Evolutionary conservation across 2,113 vertebrate genomes (phyloP).

Genomic region (Drymodes brunneopygia): DNA sequence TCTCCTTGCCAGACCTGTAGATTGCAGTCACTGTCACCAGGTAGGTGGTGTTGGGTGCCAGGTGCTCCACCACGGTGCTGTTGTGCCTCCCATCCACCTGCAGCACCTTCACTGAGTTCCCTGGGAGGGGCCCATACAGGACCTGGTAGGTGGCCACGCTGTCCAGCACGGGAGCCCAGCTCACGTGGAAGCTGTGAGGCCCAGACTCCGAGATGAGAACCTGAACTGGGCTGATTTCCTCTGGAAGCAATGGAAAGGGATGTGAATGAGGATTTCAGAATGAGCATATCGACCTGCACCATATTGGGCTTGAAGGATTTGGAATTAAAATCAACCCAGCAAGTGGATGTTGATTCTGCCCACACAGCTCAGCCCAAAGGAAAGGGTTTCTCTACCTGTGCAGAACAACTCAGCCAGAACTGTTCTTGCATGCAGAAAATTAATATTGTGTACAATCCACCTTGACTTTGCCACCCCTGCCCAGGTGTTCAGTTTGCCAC

Average conservation of each 20-base stretch:
- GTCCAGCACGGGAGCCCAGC: slow-evolving; percentile 82
- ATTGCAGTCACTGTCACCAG: slow-evolving; percentile 85
- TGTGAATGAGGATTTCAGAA: background rate
- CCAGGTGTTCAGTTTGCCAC: background rate
- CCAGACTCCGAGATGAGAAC: slow-evolving; percentile 81
- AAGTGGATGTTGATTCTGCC: background rate
- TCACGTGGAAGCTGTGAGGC: slow-evolving; percentile 80
- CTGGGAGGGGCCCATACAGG: slow-evolving; percentile 80
- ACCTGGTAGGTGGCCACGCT: slow-evolving; percentile 75
- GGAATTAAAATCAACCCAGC: background rate
- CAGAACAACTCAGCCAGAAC: background rate
- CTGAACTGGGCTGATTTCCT: slow-evolving; percentile 74
- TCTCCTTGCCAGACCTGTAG: slow-evolving; percentile 81
- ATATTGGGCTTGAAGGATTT: background rate
- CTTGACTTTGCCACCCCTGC: background rate
- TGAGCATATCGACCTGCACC: background rate
- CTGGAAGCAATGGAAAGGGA: background rate
- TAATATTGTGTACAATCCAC: background rate
- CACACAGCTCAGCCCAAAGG: background rate
- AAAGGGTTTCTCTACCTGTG: background rate
- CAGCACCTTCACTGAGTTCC: slow-evolving; percentile 67
- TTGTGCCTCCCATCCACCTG: slow-evolving; percentile 74
- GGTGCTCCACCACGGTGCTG: slow-evolving; percentile 80
- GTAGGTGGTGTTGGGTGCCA: slow-evolving; percentile 85
- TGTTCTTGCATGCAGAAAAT: background rate